phyloP scores from a whole-genome alignment of 2,797 vertebrate species.

The Scolopax bukidnonensis region DNA sequence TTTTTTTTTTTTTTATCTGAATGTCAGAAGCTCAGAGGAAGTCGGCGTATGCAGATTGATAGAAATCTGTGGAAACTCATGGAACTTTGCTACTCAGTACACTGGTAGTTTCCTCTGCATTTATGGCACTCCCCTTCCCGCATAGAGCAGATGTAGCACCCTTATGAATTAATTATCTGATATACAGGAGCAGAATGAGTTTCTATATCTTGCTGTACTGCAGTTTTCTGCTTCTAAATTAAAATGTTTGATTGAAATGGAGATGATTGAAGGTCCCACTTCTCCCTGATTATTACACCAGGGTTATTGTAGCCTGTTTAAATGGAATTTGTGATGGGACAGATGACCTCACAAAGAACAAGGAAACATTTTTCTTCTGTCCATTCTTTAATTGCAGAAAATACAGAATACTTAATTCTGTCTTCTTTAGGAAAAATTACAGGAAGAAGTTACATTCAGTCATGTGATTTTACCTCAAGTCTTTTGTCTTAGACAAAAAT shows the following conservation, averaged over 20 bases:
- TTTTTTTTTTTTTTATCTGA: conserved; percentile 5
- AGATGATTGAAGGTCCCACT: conserved; percentile 36
- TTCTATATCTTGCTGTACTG: not conserved
- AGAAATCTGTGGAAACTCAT: conserved; percentile 9
- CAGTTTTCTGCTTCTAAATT: conserved; percentile 29
- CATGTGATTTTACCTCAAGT: not conserved
- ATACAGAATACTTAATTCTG: not conserved
- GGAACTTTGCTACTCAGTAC: not conserved
- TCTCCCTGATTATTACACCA: conserved; percentile 30
- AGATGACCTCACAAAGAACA: not conserved
- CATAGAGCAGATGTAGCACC: not conserved
- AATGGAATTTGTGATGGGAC: not conserved
- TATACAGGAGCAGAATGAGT: not conserved
- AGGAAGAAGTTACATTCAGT: not conserved
- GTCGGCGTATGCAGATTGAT: not conserved
- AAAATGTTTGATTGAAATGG: conserved; percentile 60
- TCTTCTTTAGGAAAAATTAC: not conserved
- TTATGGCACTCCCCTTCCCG: not conserved
- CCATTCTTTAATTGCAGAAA: conserved; percentile 9
- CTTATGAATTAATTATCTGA: conserved; percentile 44
- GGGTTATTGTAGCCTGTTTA: conserved; percentile 8
- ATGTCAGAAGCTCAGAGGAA: conserved; percentile 19
- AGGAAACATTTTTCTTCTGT: not conserved
- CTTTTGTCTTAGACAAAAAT: not conserved
- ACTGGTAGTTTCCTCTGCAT: not conserved